phyloP scores from a whole-genome alignment of 2,113 vertebrate genomes.

The Corapipo altera region DNA sequence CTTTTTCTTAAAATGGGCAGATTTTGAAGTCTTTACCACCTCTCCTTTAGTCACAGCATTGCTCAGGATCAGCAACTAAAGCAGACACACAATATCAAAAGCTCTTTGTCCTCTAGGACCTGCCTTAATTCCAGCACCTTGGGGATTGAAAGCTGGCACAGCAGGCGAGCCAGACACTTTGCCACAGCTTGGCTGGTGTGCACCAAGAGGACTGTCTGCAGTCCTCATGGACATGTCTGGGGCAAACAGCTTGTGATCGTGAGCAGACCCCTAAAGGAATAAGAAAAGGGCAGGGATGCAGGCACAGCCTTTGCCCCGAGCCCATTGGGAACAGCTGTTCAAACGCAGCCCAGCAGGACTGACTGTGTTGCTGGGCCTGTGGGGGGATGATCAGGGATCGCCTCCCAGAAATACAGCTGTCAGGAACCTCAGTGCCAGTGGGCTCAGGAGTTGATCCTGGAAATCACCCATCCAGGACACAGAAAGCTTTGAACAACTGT shows the following conservation, averaged over 20 bases:
- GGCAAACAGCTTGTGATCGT: neutral
- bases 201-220: neutral
- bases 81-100: neutral
- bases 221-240: neutral
- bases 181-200: neutral
- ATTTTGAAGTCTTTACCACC: neutral
- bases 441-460: neutral
- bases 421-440: neutral
- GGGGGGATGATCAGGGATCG: too few species aligned
- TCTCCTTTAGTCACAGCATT: neutral
- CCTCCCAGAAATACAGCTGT: neutral
- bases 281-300: neutral
- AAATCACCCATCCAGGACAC: neutral
- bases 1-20: neutral
- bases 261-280: neutral
- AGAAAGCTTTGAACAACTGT: neutral
- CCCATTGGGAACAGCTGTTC: neutral
- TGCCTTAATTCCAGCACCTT: neutral
- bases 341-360: neutral
- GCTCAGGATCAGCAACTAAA: neutral
- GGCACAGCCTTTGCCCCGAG: neutral
- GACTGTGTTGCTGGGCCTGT: neutral
- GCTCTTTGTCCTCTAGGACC: neutral
- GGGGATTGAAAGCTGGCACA: neutral
- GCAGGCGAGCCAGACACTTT: neutral